Percentiles rank a stretch among this genome's conserved stretches.
phyloP scores from a whole-genome alignment of 2,797 vertebrate species.

The Bucorvus abyssinicus region DNA sequence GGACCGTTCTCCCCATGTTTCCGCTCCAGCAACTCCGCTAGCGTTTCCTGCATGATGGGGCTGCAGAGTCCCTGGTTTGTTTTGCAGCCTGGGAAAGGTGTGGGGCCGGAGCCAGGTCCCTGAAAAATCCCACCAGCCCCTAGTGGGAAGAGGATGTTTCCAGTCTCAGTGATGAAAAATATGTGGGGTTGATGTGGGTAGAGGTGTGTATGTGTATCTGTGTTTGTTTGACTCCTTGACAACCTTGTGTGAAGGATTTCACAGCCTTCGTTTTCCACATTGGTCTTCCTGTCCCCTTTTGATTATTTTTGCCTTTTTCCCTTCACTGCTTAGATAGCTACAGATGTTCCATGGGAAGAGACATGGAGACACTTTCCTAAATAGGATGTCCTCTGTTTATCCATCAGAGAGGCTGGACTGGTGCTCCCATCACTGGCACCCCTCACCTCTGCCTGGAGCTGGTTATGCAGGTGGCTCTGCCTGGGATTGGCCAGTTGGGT shows the following conservation, averaged over 20 bases:
- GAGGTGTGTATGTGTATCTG: neutral
- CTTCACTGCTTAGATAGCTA: neutral
- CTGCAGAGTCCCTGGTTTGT: neutral
- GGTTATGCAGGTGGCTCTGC: neutral
- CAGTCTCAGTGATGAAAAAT: neutral
- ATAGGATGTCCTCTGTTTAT: neutral
- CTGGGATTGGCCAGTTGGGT: neutral
- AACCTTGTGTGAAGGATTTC: neutral
- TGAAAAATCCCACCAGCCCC: neutral
- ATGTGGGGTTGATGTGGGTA: fast-evolving
- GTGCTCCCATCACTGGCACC: neutral
- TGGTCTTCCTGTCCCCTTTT: neutral
- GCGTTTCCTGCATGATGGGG: neutral
- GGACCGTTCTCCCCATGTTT: fast-evolving
- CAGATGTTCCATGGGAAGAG: neutral
- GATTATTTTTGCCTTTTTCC: neutral
- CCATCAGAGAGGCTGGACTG: neutral
- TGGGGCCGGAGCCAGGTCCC: neutral
- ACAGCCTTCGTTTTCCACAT: neutral
- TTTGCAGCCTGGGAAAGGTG: neutral
- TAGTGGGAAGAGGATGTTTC: neutral
- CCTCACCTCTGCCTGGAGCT: neutral
- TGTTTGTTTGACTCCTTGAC: neutral
- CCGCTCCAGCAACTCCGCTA: neutral
- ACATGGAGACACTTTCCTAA: neutral